Base-by-base conservation (phyloP, 2,113 vertebrate species). In the Cochlearius cochlearius region DNA sequence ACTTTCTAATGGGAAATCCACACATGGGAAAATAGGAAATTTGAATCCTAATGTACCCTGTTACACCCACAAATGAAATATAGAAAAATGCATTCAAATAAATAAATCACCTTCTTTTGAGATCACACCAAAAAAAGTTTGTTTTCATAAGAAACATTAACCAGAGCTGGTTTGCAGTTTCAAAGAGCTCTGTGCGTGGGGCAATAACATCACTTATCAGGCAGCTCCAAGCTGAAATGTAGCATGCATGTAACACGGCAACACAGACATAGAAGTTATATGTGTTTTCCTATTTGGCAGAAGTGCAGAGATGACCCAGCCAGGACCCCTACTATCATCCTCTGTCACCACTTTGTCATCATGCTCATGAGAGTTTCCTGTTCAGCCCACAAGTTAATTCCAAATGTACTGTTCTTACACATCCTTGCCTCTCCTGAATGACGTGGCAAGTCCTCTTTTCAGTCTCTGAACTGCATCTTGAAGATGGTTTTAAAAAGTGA, bases 361-460 rank as follows among this genome's bases (percentile, higher is more conserved):
- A n/a, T 2, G 4, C 5, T 55, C 5, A 3, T 3, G 7, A 60
- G 10, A 3, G 5, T 68, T 45, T 77, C 41, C 25, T 53, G 5
- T 66, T 58, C 27, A 77, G 25, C 8, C 2, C 14, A 77, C 5
- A 39, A 10, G 4, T 5, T 69, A n/a, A 50, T 63, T 63, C 29
- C 30, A 50, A 20, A 74, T 52, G 39, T 15, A 0, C 15, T 77
- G 22, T 11, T 87, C 11, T 74, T 67, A 67, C 15, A 53, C 7
- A 50, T 34, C 9, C 39, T 18, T 43, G 10, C 7, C 8, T 43
- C 30, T 81, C 25, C 73, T 74, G 59, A 87, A 29, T 60, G 41
- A 12, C 26, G 11, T 13, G 15, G 14, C 15, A 89, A 90, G 4
- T 29, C 6, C 7, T 66, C 27, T 87, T 81, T 77, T 62, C 22